Evolutionary conservation across 2,113 vertebrate species (phyloP), one percentile per base, ranked within the genome.

Genomic region (Anas platyrhynchos): DNA sequence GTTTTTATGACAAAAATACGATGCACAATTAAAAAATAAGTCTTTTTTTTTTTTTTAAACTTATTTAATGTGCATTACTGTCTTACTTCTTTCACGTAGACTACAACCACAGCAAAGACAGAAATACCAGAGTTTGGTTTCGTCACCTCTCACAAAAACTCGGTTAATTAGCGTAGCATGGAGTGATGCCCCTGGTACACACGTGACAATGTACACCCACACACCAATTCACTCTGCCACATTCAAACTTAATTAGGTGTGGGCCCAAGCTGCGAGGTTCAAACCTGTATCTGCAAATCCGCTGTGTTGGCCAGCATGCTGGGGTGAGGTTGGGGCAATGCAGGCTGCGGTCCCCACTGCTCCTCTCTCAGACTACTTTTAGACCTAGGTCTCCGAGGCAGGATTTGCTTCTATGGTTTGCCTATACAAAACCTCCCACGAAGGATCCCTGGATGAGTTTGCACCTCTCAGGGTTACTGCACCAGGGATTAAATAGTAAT

Each of bases 131-230:
- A 83, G 91, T 31, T 76, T 46, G 1, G 67, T 94, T 95, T 91
- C 84, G 83, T 78, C 95, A 93, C 94, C 83, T 96, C 94, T 94
- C 89, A 78, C 82, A 94, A 89, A 95, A 95, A 88, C 93, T 93
- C 62, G 66, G 91, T 91, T 97, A 96, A 97, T 96, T 91, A 97
- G 91, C 8, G 3, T 83, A 66, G 89, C 89, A 94, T 6, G 0
- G 89, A 95, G 80, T 5, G 4, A 71, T 94, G 93, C 77, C 93
- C 93, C 90, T 52, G 84, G 76, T 89, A 81, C 76, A 74, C 94
- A 93, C 18, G 56, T 95, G 96, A 91, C 89, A 86, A 81, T 50
- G 58, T 25, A 81, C 91, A 91, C 92, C 92, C 95, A 77, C 94
- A 90, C 89, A 32, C 21, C 59, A 68, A 88, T 75, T 94, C 91